Evolutionary conservation across 1,140 invertebrate species (phyloP).

Genomic region (Diuraphis noxia): DNA sequence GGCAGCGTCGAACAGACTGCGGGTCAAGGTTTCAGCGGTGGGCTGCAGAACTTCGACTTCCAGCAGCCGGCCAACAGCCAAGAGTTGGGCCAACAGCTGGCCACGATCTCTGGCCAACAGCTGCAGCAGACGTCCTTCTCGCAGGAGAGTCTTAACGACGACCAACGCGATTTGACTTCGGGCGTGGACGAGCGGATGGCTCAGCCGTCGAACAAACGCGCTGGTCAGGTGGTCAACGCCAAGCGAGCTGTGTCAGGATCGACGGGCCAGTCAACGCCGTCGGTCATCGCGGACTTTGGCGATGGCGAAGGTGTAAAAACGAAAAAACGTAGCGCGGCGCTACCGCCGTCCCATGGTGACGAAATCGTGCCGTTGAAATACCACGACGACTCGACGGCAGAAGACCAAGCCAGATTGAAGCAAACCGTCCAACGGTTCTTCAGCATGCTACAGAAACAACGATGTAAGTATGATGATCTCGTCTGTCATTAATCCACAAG

Average conservation of each 20-base stretch:
- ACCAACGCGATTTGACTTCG: not conserved
- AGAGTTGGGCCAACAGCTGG: not conserved
- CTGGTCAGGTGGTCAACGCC: not conserved
- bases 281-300: not conserved
- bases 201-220: not conserved
- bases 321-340: not conserved
- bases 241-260: not conserved
- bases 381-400: not conserved
- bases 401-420: conserved; percentile 36
- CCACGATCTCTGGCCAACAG: not conserved
- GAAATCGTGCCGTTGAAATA: conserved; percentile 24
- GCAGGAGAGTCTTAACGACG: not conserved
- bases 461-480: not conserved
- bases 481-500: not conserved
- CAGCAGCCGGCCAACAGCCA: not conserved
- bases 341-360: not conserved
- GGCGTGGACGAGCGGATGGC: not conserved
- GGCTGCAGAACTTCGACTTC: not conserved
- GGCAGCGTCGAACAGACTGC: not conserved
- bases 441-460: conserved; percentile 24
- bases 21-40: not conserved
- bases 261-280: no score
- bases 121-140: not conserved
- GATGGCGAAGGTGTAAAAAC: not conserved
- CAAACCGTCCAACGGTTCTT: conserved; percentile 43